Percentiles rank a stretch among this genome's conserved stretches.
These are phyloP conservation scores for Drosophila guanche DNA, from an alignment of 1,140 invertebrate genomes.

Conservation along the genomic window DNA sequence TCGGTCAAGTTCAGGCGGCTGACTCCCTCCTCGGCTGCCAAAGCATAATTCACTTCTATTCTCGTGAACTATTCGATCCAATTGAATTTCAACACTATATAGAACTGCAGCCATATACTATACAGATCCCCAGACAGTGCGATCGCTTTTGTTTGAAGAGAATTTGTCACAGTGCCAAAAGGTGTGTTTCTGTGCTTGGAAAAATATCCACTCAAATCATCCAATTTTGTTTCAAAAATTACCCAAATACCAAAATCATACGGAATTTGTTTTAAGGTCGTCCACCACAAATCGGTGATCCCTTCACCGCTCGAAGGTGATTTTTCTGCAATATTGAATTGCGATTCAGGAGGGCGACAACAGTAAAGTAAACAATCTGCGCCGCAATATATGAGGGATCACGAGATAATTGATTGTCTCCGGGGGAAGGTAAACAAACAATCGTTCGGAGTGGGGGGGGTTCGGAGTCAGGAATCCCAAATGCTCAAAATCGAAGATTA, in stretches of 20 bases:
- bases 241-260: slow-evolving; percentile 19
- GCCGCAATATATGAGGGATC: slow-evolving; percentile 29
- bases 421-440: slow-evolving; percentile 9
- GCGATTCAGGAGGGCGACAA: slow-evolving; percentile 8
- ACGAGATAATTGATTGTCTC: slow-evolving; percentile 22
- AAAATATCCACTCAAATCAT: slow-evolving; percentile 39
- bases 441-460: slow-evolving; percentile 8
- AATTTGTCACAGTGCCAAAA: slow-evolving; percentile 75
- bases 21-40: not conserved
- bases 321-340: slow-evolving; percentile 25
- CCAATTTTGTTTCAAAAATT: slow-evolving; percentile 1
- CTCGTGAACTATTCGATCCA: slow-evolving; percentile 10
- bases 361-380: slow-evolving; percentile 28
- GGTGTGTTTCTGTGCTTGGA: slow-evolving; percentile 57
- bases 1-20: slow-evolving; percentile 73
- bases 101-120: not conserved
- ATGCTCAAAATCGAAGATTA: slow-evolving; percentile 7
- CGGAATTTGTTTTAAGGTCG: slow-evolving; percentile 39
- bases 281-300: not conserved
- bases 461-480: not conserved
- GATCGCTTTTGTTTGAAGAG: slow-evolving; percentile 20
- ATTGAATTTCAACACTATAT: slow-evolving; percentile 9
- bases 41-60: slow-evolving; percentile 30
- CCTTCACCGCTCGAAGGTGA: slow-evolving; percentile 12
- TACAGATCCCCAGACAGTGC: slow-evolving; percentile 13